phyloP scores from a whole-genome alignment of 2,113 vertebrate genomes.

The Pristiophorus japonicus region DNA sequence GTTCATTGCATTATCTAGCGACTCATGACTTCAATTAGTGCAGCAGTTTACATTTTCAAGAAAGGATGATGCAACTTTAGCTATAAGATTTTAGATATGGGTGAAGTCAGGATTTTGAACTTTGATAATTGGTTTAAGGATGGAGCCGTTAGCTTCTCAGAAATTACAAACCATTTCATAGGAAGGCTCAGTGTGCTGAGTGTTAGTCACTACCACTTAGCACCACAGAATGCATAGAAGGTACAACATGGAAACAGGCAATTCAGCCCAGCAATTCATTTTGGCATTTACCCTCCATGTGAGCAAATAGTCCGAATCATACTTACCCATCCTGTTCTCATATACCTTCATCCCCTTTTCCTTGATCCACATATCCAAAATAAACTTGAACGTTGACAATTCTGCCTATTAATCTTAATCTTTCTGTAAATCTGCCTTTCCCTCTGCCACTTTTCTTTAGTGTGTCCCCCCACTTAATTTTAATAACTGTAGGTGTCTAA shows the following conservation, averaged over 20 bases:
- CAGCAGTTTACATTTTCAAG: neutral
- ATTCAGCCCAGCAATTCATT: neutral
- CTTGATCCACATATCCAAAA: neutral
- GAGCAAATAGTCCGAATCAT: neutral
- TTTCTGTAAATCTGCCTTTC: neutral
- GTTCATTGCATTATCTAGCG: neutral
- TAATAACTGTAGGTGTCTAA: neutral
- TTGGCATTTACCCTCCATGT: neutral
- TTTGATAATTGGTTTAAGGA: neutral
- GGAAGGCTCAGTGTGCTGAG: neutral
- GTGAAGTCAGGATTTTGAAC: neutral
- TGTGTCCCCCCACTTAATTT: neutral
- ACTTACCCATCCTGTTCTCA: neutral
- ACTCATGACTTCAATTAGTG: neutral
- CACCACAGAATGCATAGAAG: neutral
- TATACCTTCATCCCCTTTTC: neutral
- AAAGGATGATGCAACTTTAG: neutral
- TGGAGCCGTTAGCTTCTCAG: neutral
- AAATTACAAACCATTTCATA: neutral
- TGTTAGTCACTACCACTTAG: neutral
- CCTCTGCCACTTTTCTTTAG: neutral
- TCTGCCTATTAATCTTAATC: neutral
- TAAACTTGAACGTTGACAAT: neutral
- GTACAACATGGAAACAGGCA: neutral
- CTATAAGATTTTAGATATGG: neutral